Conservation (phyloP, 1,140 invertebrate genomes). For the Drosophila teissieri region DNA sequence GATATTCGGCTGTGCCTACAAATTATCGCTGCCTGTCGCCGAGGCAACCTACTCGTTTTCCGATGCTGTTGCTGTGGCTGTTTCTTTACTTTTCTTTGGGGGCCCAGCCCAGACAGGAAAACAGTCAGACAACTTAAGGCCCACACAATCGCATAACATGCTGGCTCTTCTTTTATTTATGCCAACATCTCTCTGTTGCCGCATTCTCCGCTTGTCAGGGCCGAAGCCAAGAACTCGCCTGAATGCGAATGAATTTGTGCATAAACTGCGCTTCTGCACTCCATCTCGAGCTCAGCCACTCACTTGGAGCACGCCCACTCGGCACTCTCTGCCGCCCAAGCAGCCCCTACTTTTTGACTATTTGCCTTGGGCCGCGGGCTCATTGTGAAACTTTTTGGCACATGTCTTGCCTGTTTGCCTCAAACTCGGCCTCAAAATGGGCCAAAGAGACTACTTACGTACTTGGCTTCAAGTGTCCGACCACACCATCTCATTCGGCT, state of each 20-base stretch:
- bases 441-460: constrained; percentile 45
- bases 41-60: constrained; percentile 41
- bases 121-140: constrained; percentile 49
- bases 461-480: constrained; percentile 28
- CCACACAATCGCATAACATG: constrained; percentile 21
- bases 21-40: constrained; percentile 61
- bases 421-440: constrained; percentile 23
- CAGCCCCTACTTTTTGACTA: constrained; percentile 24
- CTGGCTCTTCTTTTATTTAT: constrained; percentile 24
- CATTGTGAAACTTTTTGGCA: constrained; percentile 82
- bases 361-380: constrained; percentile 58
- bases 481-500: constrained; percentile 14
- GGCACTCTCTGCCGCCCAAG: neutral
- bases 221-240: constrained; percentile 31
- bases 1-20: constrained; percentile 63
- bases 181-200: constrained; percentile 53
- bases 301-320: constrained; percentile 38
- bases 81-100: constrained; percentile 22
- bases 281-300: constrained; percentile 49
- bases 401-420: constrained; percentile 73
- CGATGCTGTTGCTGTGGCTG: neutral
- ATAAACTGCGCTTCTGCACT: constrained; percentile 73
- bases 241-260: constrained; percentile 71
- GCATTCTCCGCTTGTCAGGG: constrained; percentile 22
- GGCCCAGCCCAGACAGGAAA: constrained; percentile 60